These are phyloP conservation scores for Meta bourneti DNA, from an alignment of 2,888 invertebrate species.

Conservation along the genomic window DNA sequence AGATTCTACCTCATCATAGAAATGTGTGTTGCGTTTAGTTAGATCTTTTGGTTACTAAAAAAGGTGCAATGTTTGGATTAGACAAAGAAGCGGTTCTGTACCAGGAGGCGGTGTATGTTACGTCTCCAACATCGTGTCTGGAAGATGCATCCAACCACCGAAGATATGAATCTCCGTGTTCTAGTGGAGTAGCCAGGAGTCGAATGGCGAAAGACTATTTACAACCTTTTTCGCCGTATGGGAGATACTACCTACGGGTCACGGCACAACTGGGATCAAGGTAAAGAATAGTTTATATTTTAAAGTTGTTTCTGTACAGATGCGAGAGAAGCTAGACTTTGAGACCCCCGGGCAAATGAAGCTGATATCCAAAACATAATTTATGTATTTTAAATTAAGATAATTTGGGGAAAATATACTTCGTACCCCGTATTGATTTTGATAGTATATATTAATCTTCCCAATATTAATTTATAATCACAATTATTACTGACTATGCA, in stretches of 20 bases:
- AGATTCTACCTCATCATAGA: neutral
- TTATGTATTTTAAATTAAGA: neutral
- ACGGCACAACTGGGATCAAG: constrained; percentile 65
- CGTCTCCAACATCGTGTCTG: constrained; percentile 57
- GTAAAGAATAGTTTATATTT: constrained; percentile 6
- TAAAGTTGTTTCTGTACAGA: neutral
- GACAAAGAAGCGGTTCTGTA: constrained; percentile 75
- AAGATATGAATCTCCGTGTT: constrained; percentile 64
- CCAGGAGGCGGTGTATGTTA: constrained; percentile 75
- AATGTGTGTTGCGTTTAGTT: neutral
- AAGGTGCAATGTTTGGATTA: constrained; percentile 71
- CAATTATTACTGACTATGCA: too few species aligned
- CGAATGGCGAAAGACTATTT: constrained; percentile 65
- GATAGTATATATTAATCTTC: too few species aligned
- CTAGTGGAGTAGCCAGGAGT: constrained; percentile 51
- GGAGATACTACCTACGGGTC: constrained; percentile 70
- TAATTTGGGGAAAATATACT: too few species aligned
- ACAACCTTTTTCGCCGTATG: constrained; percentile 74
- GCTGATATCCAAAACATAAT: neutral
- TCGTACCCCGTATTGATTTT: too few species aligned
- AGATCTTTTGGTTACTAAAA: neutral
- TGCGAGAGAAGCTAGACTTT: too few species aligned
- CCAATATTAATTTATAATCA: too few species aligned
- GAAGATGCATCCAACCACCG: constrained; percentile 61
- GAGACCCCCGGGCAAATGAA: neutral